Base-by-base conservation (phyloP, 2,113 vertebrate species). In the Platichthys flesus region DNA sequence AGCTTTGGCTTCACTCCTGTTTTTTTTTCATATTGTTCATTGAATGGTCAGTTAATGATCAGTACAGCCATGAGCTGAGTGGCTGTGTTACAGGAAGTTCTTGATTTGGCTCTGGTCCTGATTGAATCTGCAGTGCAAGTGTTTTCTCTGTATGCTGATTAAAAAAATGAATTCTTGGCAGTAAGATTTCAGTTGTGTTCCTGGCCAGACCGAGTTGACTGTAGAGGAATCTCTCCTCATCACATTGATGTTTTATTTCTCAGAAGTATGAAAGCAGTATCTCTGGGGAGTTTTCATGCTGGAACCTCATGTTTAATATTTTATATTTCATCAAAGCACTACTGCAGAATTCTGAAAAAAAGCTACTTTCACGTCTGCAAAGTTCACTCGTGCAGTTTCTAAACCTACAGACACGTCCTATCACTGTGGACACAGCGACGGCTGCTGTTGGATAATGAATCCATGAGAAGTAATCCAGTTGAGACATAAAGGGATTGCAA, bases 401-500 rank as follows among this genome's bases (percentile, higher is more conserved):
- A 76, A 77, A 77, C 63, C 55, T 45, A 55, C 51, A 14, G 31
- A 67, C 57, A 20, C n/a, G 64, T 86, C 26, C 40, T 71, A 66
- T 78, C 70, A 60, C 47, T 76, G 49, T 64, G 51, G 67, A 74
- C 15, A 18, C 15, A 51, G 47, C 16, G 18, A 18, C 5, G 47
- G 3, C 40, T 42, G 23, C 56, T 83, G 77, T 73, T 70, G 71
- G 77, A 80, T 52, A 42, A 31, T 18, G 42, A 77, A 70, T 81
- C 74, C 73, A 61, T 80, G 76, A 71, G 76, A 87, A 63, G 69
- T 61, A 78, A 14, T 81, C 78, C 8, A 61, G 83, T 85, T 78
- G 66, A 76, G 71, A 88, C 79, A 81, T 84, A 74, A 88, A 79
- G 76, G 71, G 18, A 61, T 81, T 83, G 60, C 60, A 58, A 64